Base-by-base conservation (phyloP, 1,140 invertebrate species). In the Caerostris darwini region DNA sequence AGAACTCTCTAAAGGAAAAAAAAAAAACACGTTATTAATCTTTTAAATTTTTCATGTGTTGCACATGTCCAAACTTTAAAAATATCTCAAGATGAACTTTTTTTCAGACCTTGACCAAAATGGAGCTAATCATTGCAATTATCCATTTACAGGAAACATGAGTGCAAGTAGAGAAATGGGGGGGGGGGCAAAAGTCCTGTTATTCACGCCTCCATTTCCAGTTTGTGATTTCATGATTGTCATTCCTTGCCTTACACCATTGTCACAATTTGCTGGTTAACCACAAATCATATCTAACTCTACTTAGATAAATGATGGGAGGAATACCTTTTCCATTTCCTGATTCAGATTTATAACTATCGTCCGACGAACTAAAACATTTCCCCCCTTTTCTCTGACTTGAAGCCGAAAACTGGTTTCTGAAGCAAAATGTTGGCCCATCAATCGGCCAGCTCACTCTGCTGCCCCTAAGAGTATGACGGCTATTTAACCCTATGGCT, bases 391-490 rank as follows among this genome's bases (percentile, higher is more conserved):
- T 34, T 14, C 58, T 67, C 19, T 87, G 85, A 34, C 56, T 19
- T 56, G 54, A 57, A 83, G 54, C 14, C 0, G 8, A 6, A 87
- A 87, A 87, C 85, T 61, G 85, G 85, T 87, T 87, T 87, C 58
- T 64, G n/a, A 61, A 6, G 85, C 58, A 87, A 87, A 59, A 50
- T 53, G 82, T 58, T 85, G 19, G 59, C 17, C 19, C 59, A 87
- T 87, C 85, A 87, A 61, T 50, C 58, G 58, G 85, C 85, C 59
- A 7, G 59, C 85, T 87, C 59, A 87, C 34, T 85, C 82, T 7
- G 5, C 85, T 12, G 61, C 34, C 19, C 57, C 50, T 12, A 34
- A 59, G 56, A 19, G 34, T 87, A 61, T 87, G 34, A 64, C 58
- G 19, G 19, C n/a, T 19, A 86, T n/a, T n/a, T 87, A 50, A 87